Conservation (phyloP, 2,797 vertebrate species). For the Enteromius unitaeniatus region DNA sequence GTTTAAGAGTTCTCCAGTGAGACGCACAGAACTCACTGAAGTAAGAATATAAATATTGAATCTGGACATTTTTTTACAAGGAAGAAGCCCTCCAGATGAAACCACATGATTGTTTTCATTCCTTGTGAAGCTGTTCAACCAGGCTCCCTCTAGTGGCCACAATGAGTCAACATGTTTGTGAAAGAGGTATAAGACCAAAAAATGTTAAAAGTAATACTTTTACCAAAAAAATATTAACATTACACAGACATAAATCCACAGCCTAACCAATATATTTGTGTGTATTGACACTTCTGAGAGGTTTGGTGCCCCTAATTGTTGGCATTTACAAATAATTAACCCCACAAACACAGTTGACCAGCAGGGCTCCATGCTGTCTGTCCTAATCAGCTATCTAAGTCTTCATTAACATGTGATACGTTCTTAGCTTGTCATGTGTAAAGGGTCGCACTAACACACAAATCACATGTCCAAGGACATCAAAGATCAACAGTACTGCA, state of each 20-base stretch:
- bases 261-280: constrained; percentile 23
- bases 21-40: constrained; percentile 32
- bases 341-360: constrained; percentile 67
- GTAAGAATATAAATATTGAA: constrained; percentile 45
- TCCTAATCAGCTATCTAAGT: constrained; percentile 76
- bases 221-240: neutral
- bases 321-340: constrained; percentile 73
- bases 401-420: constrained; percentile 69
- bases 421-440: constrained; percentile 63
- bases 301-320: constrained; percentile 48
- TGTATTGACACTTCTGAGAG: constrained; percentile 49
- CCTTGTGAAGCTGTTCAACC: constrained; percentile 21
- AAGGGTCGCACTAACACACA: constrained; percentile 57
- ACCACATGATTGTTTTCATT: constrained; percentile 41
- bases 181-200: neutral
- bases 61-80: constrained; percentile 37
- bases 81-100: constrained; percentile 20
- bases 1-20: constrained; percentile 34
- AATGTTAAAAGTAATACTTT: neutral
- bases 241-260: neutral
- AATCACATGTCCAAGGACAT: constrained; percentile 17
- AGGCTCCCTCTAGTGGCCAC: constrained; percentile 63
- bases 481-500: neutral
- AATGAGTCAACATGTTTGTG: neutral
- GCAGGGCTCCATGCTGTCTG: constrained; percentile 75